These are phyloP conservation scores for Gasterosteus aculeatus DNA, from an alignment of 2,113 vertebrate genomes.

Conservation along the genomic window DNA sequence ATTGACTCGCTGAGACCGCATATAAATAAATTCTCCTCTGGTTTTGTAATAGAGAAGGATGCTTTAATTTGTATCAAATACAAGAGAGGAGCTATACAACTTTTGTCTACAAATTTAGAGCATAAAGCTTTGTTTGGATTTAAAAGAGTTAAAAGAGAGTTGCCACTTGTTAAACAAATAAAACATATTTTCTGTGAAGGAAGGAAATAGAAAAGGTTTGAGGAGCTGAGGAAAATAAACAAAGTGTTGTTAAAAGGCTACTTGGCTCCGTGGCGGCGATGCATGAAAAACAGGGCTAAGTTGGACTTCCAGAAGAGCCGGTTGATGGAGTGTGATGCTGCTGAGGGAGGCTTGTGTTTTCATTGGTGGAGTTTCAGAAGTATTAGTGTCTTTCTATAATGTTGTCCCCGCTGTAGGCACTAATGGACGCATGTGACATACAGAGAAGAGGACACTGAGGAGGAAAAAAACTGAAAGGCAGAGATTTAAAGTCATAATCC, in stretches of 20 bases:
- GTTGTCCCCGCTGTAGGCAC: neutral
- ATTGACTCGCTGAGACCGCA: neutral
- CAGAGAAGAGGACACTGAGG: neutral
- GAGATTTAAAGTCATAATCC: conserved; percentile 36
- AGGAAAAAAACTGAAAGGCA: conserved; percentile 9
- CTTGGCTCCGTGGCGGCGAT: neutral
- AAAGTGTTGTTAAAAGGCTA: neutral
- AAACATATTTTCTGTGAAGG: neutral
- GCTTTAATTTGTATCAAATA: neutral
- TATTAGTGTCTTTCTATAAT: conserved; percentile 13
- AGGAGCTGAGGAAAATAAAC: neutral
- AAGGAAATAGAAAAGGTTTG: neutral
- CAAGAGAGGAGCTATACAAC: neutral
- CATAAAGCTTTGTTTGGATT: neutral
- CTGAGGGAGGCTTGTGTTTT: conserved; percentile 11
- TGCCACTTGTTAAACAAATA: neutral
- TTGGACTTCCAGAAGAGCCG: conserved; percentile 1
- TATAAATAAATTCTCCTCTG: neutral
- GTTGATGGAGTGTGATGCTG: neutral
- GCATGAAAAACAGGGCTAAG: neutral
- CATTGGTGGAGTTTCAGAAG: neutral
- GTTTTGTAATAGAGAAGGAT: neutral
- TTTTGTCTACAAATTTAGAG: no score
- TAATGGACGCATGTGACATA: conserved; percentile 2
- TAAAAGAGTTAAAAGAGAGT: neutral